These are phyloP conservation scores for Campylomormyrus tamandua DNA, from an alignment of 2,113 vertebrate genomes.

Conservation along the genomic window DNA sequence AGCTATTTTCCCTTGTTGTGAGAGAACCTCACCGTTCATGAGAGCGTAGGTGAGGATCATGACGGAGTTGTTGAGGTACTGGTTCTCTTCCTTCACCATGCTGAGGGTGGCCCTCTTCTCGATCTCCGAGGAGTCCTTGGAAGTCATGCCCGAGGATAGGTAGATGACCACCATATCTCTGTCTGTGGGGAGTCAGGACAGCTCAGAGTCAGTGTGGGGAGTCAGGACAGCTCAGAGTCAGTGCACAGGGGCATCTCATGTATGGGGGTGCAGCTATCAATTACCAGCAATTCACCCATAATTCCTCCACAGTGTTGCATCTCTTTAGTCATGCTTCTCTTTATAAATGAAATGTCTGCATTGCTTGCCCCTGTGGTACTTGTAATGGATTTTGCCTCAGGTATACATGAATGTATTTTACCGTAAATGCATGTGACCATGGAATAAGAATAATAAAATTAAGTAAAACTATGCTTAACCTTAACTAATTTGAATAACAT, in stretches of 20 bases:
- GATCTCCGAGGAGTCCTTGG: conserved; percentile 80
- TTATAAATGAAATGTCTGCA: neutral
- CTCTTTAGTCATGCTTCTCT: neutral
- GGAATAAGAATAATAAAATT: neutral
- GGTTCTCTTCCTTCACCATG: conserved; percentile 89
- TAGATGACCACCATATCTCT: conserved; percentile 95
- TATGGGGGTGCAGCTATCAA: neutral
- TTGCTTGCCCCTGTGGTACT: neutral
- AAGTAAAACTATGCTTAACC: neutral
- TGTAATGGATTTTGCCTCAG: neutral
- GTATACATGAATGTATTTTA: neutral
- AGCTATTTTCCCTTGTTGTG: neutral
- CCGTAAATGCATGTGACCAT: neutral
- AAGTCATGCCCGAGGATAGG: conserved; percentile 87
- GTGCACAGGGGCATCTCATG: neutral
- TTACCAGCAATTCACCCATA: neutral
- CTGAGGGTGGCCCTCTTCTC: conserved; percentile 88
- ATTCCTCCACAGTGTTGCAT: neutral
- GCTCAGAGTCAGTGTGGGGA: neutral
- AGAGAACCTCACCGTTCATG: conserved; percentile 78
- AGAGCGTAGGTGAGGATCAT: conserved; percentile 98
- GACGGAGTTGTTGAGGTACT: conserved; percentile 93
- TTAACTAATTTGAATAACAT: neutral
- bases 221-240: neutral
- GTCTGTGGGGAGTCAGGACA: conserved; percentile 49